Evolutionary conservation across 1,140 invertebrate genomes (phyloP).

Genomic region (Belonocnema kinseyi): DNA sequence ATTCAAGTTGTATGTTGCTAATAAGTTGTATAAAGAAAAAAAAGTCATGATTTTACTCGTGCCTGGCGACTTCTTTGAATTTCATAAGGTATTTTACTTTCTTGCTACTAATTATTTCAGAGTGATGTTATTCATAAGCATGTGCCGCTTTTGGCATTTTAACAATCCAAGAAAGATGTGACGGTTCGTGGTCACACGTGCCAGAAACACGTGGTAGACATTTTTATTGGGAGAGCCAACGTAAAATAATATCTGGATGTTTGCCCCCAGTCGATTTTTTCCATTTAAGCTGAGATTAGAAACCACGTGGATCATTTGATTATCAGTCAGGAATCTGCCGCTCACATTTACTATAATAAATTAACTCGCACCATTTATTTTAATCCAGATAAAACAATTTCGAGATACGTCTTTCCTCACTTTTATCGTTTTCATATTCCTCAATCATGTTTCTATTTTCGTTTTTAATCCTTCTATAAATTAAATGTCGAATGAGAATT

Average conservation of each 20-base stretch:
- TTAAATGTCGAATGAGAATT: too few species aligned
- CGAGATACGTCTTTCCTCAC: not conserved
- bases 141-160: not conserved
- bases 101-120: not conserved
- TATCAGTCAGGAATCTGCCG: constrained; percentile 48
- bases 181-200: constrained; percentile 8
- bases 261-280: constrained; percentile 1
- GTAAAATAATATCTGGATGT: not conserved
- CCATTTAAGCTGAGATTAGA: constrained; percentile 51
- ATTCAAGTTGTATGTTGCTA: too few species aligned
- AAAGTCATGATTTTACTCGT: not conserved
- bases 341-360: constrained; percentile 36
- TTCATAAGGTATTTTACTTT: not conserved
- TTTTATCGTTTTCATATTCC: constrained; percentile 21
- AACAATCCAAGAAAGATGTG: constrained; percentile 17
- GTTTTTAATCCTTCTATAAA: too few species aligned
- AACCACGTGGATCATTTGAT: constrained; percentile 53
- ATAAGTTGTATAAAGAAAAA: too few species aligned
- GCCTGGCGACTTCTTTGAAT: too few species aligned
- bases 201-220: constrained; percentile 29
- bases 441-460: too few species aligned
- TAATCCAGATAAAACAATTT: not conserved
- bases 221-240: not conserved
- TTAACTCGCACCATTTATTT: constrained; percentile 34
- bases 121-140: not conserved